phyloP scores from a whole-genome alignment of 1,140 invertebrate species.

The Colletes latitarsis region DNA sequence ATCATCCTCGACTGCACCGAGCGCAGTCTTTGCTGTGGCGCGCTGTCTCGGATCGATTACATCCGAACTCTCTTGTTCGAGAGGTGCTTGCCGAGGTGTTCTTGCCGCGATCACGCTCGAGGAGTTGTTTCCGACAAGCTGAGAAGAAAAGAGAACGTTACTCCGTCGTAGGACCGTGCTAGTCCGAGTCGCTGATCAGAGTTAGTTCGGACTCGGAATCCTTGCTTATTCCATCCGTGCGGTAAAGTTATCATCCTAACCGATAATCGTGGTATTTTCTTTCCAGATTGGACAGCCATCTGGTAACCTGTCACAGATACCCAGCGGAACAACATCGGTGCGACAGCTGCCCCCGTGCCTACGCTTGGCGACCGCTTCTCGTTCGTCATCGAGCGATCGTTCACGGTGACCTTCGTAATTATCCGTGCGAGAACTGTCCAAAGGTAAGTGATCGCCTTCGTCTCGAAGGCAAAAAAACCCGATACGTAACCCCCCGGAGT shows the following conservation, averaged over 20 bases:
- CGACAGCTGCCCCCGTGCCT: constrained; percentile 91
- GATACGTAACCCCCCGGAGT: constrained; percentile 48
- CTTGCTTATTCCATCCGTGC: too few relatives aligned
- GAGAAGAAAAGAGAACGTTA: not conserved
- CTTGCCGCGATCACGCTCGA: not conserved
- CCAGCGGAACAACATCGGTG: constrained; percentile 90
- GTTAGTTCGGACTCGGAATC: too few relatives aligned
- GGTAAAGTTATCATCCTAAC: too few relatives aligned
- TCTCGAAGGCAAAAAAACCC: not conserved
- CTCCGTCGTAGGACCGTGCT: not conserved
- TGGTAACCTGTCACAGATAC: constrained; percentile 89
- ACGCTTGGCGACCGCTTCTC: constrained; percentile 90
- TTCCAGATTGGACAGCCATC: constrained; percentile 90
- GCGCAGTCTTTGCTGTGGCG: constrained; percentile 49
- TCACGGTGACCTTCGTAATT: constrained; percentile 90
- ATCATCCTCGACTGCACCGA: constrained; percentile 60
- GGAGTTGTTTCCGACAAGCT: not conserved
- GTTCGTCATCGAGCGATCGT: constrained; percentile 91
- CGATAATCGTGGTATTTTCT: not conserved
- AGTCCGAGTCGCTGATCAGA: too few relatives aligned
- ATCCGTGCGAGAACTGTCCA: constrained; percentile 96
- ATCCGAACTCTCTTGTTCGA: constrained; percentile 17
- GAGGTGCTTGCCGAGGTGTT: not conserved
- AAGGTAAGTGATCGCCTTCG: constrained; percentile 83
- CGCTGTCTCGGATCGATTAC: constrained; percentile 42